Evolutionary conservation across 1,140 invertebrate species (phyloP).

Genomic region (Bursaphelenchus mucronatus): DNA sequence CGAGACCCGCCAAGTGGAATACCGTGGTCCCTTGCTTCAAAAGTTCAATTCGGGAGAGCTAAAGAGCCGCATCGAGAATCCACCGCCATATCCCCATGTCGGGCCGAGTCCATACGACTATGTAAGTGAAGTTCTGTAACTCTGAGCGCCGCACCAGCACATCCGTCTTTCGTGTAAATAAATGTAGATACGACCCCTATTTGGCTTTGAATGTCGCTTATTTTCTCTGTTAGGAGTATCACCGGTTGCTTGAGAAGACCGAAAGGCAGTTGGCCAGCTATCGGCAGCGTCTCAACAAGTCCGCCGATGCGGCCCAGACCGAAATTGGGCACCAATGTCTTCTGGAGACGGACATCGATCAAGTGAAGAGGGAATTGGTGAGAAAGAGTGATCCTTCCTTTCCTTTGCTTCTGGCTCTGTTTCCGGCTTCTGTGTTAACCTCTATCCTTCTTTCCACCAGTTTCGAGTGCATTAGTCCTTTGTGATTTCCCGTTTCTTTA

Average conservation of each 20-base stretch:
- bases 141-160: background rate
- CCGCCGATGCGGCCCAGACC: conserved; percentile 17
- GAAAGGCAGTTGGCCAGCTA: conserved; percentile 51
- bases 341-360: conserved; percentile 40
- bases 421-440: conserved; percentile 3
- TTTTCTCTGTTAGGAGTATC: conserved; percentile 44
- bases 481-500: conserved; percentile 19
- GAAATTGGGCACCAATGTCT: conserved; percentile 2
- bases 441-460: conserved; percentile 3
- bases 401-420: conserved; percentile 19
- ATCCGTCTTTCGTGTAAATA: background rate
- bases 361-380: conserved; percentile 24
- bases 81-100: conserved; percentile 3
- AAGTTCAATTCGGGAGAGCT: conserved; percentile 57
- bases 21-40: conserved; percentile 57
- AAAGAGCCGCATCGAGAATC: conserved; percentile 25
- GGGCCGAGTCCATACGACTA: conserved; percentile 54
- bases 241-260: conserved; percentile 49
- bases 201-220: background rate
- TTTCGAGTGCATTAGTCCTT: no score
- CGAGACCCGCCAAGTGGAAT: conserved; percentile 40
- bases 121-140: conserved; percentile 29
- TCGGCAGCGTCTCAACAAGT: conserved; percentile 35
- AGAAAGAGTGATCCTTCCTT: conserved; percentile 19
- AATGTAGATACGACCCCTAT: background rate